Evolutionary conservation across 2,888 invertebrate species (phyloP), one percentile per base, ranked within the genome.

Genomic region (Tiphia femorata): DNA sequence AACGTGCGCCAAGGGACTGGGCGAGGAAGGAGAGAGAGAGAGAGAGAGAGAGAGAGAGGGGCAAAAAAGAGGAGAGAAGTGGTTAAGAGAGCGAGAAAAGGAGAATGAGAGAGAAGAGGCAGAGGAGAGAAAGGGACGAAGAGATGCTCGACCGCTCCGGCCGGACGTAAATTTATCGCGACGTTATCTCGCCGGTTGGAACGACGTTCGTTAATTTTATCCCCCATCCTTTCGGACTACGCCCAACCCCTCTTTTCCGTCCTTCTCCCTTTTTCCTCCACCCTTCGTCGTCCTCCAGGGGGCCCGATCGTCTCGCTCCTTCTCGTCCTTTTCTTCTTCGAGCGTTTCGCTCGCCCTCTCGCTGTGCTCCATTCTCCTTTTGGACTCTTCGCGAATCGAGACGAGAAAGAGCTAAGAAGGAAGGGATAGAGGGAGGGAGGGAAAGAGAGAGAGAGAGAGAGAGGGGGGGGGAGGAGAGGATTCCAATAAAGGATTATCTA

Each of bases 131-230:
- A 51, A 62, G 53, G 14, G 33, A n/a, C n/a, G n/a, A n/a, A n/a
- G n/a, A n/a, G n/a, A n/a, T n/a, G n/a, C n/a, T n/a, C 60, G 58
- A 65, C 56, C 58, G 62, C 56, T 56, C 54, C 59, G 54, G 44
- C 51, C 59, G 69, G 72, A 76, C 69, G 70, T 74, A 72, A 77
- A 80, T 79, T 77, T 73, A 79, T 79, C 77, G 70, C 70, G 72
- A 75, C 76, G 72, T 78, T 79, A 80, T 79, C 79, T 76, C 65
- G 67, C 47, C 70, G 59, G 64, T 50, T 58, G 68, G 55, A 66
- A 69, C 68, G 65, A 68, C 65, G 67, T 75, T 74, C 72, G 72
- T 76, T 77, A 75, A 77, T 73, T 77, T 72, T 69, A 66, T 71
- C 62, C 70, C n/a, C 33, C 58, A 49, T 58, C 58, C 64, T 61